Evolutionary conservation across 2,113 vertebrate species (phyloP), one percentile per base, ranked within the genome.

Genomic region (Heterotilapia buettikoferi): DNA sequence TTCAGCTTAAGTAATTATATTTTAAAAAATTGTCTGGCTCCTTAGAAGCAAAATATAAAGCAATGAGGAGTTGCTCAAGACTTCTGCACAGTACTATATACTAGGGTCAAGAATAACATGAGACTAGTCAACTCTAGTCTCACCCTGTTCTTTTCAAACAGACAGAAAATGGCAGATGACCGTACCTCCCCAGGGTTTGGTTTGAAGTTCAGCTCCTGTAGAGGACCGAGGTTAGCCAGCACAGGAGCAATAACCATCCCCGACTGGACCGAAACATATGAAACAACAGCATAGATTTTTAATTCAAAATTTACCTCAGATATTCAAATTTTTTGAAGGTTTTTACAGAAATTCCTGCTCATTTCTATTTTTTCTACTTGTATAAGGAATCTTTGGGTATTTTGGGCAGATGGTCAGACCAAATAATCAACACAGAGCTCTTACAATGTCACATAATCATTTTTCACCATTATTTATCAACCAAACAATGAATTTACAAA

Each of bases 141-240:
- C n/a, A 40, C 2, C 26, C 43, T n/a, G 10, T 50, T 36, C 36
- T 24, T 53, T 12, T 83, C 18, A 83, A 43, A 21, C 13, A 7
- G 47, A 53, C 9, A 10, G 36, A 31, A 84, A 76, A 61, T 24
- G 16, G 5, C 52, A n/a, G 47, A 54, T 16, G 3, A 59, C 19
- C 12, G 90, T 91, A 99, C 98, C 98, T 99, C 98, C 0, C 93
- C 91, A 0, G 97, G 97, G 90, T 98, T 99, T 61, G 98, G 98
- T 59, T 84, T 96, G 84, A 98, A 97, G 2, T 86, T 93, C 91
- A 97, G 76, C 6, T 89, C 89, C 92, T 99, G 97, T 80, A 99
- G 19, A 0, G 97, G 95, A 2, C 98, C 98, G 21, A 99, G 91
- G 47, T 98, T 96, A 7, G 98, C 98, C 47, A 99, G 80, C 1